Evolutionary conservation across 1,140 invertebrate species (phyloP), one percentile per base, ranked within the genome.

Genomic region (Eciton burchellii): DNA sequence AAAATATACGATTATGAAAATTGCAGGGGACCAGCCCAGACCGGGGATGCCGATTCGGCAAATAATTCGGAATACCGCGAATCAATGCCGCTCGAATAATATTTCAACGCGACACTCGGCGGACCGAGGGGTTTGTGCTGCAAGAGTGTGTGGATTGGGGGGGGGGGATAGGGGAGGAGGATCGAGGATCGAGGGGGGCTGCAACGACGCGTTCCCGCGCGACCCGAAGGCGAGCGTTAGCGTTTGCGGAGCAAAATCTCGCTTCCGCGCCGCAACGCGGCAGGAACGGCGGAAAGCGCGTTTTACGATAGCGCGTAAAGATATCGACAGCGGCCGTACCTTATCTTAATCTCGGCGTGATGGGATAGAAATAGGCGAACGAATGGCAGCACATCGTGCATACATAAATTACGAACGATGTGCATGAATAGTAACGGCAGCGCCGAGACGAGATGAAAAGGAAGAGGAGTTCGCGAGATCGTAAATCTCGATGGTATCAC

Each of bases 21-120:
- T 56, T 68, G 5, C 49, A n/a, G n/a, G 43, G 45, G 70, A 60
- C 45, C 21, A 6, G 16, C 29, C 52, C 9, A 54, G 52, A 63
- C 26, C 12, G 19, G 21, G 62, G 54, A 57, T 45, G 68, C 6
- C 2, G 14, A 70, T 54, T 76, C 41, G 11, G 9, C 35, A 14
- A 21, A 45, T 45, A 43, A 43, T 21, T n/a, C n/a, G n/a, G n/a
- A 21, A 19, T n/a, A n/a, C n/a, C n/a, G 21, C 0, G 8, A 41
- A 79, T 79, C 24, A 79, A 79, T 68, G 68, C n/a, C n/a, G n/a
- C 54, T 77, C 68, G 29, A 79, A 56, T 68, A 79, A 79, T 70
- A 68, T 79, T 79, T 79, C 56, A 79, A 79, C 21, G 41, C 35
- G 54, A 68, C 66, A 77, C 4, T 52, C 35, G n/a, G n/a, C n/a